These are phyloP conservation scores for Pelecanoides urinatrix DNA, from an alignment of 2,113 vertebrate genomes.

Conservation along the genomic window DNA sequence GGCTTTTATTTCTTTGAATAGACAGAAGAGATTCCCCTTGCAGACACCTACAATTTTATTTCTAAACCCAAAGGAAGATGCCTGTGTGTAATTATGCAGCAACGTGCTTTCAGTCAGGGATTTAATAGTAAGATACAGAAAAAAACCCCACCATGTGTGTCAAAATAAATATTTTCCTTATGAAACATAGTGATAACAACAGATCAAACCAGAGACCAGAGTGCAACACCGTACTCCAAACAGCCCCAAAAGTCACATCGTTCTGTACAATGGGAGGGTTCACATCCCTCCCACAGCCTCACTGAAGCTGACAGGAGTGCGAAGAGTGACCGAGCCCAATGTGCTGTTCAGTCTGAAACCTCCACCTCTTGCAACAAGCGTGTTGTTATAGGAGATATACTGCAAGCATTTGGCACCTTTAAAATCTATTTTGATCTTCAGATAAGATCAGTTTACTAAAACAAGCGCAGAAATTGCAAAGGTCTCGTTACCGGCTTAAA, in stretches of 20 bases:
- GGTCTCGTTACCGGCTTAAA: not conserved
- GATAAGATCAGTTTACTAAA: constrained; percentile 44
- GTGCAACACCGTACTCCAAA: rapidly evolving
- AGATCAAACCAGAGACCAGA: not conserved
- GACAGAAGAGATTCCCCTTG: not conserved
- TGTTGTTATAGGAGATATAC: not conserved
- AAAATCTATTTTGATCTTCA: constrained; percentile 28
- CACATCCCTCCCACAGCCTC: not conserved
- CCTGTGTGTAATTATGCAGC: not conserved
- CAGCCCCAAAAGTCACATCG: not conserved
- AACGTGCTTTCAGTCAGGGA: not conserved
- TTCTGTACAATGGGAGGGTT: not conserved
- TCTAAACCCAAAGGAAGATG: not conserved
- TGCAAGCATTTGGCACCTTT: not conserved
- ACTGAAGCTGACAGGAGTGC: not conserved
- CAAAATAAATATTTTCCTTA: not conserved
- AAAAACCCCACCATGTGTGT: not conserved
- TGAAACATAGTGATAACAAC: not conserved
- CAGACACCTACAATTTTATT: not conserved
- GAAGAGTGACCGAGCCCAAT: not conserved
- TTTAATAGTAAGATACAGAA: not conserved
- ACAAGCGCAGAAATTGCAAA: constrained; percentile 27
- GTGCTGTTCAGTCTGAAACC: not conserved
- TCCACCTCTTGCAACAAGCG: not conserved
- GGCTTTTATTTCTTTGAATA: not conserved